Evolutionary conservation across 2,888 invertebrate genomes (phyloP).

Genomic region (Chorisops tibialis): DNA sequence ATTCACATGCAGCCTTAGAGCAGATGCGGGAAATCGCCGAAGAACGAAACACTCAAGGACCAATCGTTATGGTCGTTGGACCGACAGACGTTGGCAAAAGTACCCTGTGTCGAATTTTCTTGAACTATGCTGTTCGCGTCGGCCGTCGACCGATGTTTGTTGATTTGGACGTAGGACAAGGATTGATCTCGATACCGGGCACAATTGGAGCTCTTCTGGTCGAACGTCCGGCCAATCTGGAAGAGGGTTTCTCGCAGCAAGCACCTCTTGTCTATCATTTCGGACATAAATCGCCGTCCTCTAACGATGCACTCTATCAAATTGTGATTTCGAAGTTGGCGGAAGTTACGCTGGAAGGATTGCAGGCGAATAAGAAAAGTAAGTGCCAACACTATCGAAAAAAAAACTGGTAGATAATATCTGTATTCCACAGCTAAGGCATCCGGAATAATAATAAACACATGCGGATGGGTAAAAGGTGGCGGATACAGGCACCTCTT

Average conservation of each 20-base stretch:
- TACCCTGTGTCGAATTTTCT: conserved; percentile 78
- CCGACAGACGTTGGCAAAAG: conserved; percentile 97
- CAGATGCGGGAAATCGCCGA: conserved; percentile 82
- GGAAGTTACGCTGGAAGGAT: conserved; percentile 76
- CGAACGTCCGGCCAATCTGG: conserved; percentile 88
- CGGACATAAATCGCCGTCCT: conserved; percentile 75
- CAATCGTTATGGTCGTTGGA: conserved; percentile 86
- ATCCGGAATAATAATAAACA: conserved; percentile 93
- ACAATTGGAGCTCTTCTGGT: conserved; percentile 86
- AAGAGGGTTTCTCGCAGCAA: conserved; percentile 92
- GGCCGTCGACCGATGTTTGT: conserved; percentile 86
- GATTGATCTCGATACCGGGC: conserved; percentile 86
- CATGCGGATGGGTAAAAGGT: conserved; percentile 95
- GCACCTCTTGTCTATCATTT: conserved; percentile 92
- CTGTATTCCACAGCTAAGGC: conserved; percentile 59
- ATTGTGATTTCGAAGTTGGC: conserved; percentile 80
- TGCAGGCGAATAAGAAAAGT: conserved; percentile 86
- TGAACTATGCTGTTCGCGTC: conserved; percentile 94
- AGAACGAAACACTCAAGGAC: conserved; percentile 68
- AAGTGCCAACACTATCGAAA: too few relatives aligned
- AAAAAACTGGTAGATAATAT: too few relatives aligned
- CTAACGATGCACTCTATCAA: conserved; percentile 81
- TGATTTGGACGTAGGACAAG: conserved; percentile 95
- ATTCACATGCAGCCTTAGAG: conserved; percentile 93
- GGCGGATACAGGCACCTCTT: conserved; percentile 83